These are phyloP conservation scores for Hydrolagus affinis DNA, from an alignment of 2,113 vertebrate species.

Conservation along the genomic window DNA sequence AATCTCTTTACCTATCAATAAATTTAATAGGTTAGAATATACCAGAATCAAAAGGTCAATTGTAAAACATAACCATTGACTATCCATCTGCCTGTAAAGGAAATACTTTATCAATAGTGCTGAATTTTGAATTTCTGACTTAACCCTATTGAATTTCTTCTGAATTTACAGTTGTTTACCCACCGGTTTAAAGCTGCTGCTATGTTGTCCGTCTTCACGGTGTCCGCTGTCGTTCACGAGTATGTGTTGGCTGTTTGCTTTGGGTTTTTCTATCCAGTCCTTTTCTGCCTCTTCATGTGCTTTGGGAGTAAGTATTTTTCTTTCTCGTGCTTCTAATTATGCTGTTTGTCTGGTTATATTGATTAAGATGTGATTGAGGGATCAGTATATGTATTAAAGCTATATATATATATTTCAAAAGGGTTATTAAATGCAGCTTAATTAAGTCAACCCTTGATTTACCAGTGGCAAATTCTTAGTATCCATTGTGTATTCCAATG, in stretches of 20 bases:
- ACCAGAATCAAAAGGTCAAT: too few species aligned
- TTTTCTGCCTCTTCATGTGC: slow-evolving; percentile 84
- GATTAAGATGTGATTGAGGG: neutral
- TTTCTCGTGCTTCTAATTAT: neutral
- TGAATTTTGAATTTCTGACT: neutral
- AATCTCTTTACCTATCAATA: too few species aligned
- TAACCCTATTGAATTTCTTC: slow-evolving; percentile 28
- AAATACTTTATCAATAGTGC: too few species aligned
- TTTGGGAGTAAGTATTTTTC: slow-evolving; percentile 79
- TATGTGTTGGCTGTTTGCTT: slow-evolving; percentile 79
- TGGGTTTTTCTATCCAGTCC: slow-evolving; percentile 85
- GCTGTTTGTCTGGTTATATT: neutral
- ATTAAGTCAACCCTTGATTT: too few species aligned
- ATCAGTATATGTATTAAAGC: neutral
- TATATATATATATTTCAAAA: too few species aligned
- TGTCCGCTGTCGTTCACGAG: slow-evolving; percentile 84
- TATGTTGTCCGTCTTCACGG: slow-evolving; percentile 78
- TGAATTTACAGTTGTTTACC: slow-evolving; percentile 64
- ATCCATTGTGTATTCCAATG: neutral
- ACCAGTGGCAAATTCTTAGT: too few species aligned
- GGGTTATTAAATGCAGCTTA: too few species aligned
- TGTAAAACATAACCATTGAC: too few species aligned
- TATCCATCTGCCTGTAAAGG: too few species aligned
- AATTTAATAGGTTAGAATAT: too few species aligned
- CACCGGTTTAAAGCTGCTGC: slow-evolving; percentile 73